Evolutionary conservation across 1,140 invertebrate species (phyloP), one percentile per base, ranked within the genome.

Genomic region (Drosophila bocqueti): DNA sequence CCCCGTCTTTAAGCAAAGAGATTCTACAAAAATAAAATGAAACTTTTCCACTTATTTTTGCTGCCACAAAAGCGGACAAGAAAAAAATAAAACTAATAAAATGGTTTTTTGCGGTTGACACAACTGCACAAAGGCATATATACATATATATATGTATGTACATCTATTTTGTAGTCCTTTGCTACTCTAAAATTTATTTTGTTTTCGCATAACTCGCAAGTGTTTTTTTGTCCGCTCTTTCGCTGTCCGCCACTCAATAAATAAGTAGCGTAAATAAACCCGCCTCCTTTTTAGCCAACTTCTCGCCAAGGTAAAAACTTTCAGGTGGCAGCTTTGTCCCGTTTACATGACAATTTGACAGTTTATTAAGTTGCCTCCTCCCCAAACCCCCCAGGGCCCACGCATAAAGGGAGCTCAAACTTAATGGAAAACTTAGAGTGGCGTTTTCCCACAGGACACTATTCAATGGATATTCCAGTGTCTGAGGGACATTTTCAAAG

Each of bases 21-120:
- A 73, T 60, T 61, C 66, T 60, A 65, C 26, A 47, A 52, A 72
- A 79, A 73, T 85, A 77, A 87, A 83, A 79, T 49, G 50, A 72
- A 87, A 89, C 84, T 87, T 89, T 87, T 87, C 81, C 85, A 89
- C 85, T 89, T 87, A 87, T 87, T 87, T 86, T 84, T 55, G 38
- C 65, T 50, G 47, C 75, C 64, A 66, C 47, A 47, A 49, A 54
- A 74, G 42, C 21, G 54, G 31, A 40, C 50, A 64, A 7, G 38
- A 18, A 34, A 34, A 50, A 34, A 52, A 54, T 7, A 64, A 62
- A 76, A 57, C 50, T 54, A 62, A 75, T 69, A 79, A 71, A 46
- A 79, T 65, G 46, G 34, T 55, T 49, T 47, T 67, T 59, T 82
- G 84, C 68, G 84, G 83, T 84, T 71, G 61, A 40, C 52, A 57